Evolutionary conservation across 2,888 invertebrate genomes (phyloP).

Genomic region (Hydroisotoma schaefferi): DNA sequence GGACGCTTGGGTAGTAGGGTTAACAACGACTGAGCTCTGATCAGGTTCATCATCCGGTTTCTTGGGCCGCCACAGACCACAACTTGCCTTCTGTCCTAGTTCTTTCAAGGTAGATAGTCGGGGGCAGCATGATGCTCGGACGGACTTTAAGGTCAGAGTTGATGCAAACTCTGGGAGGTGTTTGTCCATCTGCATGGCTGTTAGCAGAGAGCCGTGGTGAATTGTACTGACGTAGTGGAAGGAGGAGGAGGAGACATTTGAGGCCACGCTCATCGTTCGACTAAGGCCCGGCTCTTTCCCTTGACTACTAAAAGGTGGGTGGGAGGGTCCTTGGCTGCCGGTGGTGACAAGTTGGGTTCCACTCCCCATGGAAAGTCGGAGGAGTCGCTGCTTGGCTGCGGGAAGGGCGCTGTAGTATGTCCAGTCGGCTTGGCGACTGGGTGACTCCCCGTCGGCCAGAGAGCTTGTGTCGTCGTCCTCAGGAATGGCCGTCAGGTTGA

Average conservation of each 20-base stretch:
- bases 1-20: conserved; percentile 49
- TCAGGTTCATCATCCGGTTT: conserved; percentile 7
- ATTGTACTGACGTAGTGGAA: conserved; percentile 81
- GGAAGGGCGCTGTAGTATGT: conserved; percentile 25
- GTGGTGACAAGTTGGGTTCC: conserved; percentile 6
- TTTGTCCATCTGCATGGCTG: conserved; percentile 64
- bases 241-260: conserved; percentile 74
- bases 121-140: conserved; percentile 30
- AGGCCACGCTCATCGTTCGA: conserved; percentile 55
- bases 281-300: conserved; percentile 16
- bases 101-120: background rate
- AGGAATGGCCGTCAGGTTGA: conserved; percentile 40
- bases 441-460: background rate
- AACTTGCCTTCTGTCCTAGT: background rate
- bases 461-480: conserved; percentile 32
- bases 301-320: background rate
- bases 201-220: conserved; percentile 78
- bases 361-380: conserved; percentile 23
- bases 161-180: conserved; percentile 60
- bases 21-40: background rate
- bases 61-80: conserved; percentile 5
- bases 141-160: conserved; percentile 63
- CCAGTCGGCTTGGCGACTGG: conserved; percentile 18
- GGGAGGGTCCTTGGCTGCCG: background rate
- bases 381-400: conserved; percentile 26